These are phyloP conservation scores for Leptoclinus maculatus DNA, from an alignment of 2,797 vertebrate species.

Conservation along the genomic window DNA sequence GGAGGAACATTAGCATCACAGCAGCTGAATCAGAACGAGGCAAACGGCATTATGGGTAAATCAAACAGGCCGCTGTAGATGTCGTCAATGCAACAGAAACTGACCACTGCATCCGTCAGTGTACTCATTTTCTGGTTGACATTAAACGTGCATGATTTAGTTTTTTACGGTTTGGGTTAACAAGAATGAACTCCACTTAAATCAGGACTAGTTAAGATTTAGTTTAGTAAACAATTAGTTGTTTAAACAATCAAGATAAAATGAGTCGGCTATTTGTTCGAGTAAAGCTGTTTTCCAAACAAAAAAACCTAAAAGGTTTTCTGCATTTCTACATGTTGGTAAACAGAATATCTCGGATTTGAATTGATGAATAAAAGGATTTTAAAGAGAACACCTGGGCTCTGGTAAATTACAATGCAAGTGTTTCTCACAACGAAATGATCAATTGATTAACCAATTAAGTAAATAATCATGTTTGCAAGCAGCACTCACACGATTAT, in stretches of 20 bases:
- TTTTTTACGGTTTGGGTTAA: neutral
- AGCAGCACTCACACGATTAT: neutral
- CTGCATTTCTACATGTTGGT: neutral
- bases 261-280: neutral
- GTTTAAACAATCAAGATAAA: neutral
- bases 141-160: neutral
- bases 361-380: neutral
- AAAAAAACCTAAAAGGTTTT: neutral
- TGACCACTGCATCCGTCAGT: neutral
- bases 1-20: neutral
- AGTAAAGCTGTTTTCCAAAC: neutral
- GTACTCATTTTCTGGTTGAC: neutral
- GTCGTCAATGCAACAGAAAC: neutral
- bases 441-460: neutral
- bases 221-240: neutral
- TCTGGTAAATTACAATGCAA: neutral
- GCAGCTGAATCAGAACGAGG: conserved; percentile 1
- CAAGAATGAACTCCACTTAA: too few species aligned
- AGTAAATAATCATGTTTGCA: neutral
- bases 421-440: neutral
- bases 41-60: conserved; percentile 10
- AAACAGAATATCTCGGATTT: neutral
- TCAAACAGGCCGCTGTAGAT: conserved; percentile 7
- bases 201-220: neutral
- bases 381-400: neutral